A percentile compares a stretch with the other conserved stretches of the same genome.
Conservation (phyloP, 2,113 vertebrate species). For the Lonchura striata region DNA sequence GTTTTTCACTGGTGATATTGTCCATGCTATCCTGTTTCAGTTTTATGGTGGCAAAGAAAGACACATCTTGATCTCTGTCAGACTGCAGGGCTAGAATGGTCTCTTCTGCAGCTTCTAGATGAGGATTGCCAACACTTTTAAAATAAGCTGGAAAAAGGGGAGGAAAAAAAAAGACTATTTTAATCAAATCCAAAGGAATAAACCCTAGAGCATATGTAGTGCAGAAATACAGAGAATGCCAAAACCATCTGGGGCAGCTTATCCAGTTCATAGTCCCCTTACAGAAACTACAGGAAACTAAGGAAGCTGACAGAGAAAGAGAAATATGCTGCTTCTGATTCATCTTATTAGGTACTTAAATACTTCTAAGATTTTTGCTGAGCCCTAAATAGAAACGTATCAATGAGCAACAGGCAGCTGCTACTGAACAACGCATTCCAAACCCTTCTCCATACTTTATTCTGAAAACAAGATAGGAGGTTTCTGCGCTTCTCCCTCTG, state of each 20-base stretch:
- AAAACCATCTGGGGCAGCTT: not conserved
- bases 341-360: not conserved
- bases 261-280: not conserved
- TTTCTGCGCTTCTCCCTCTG: not conserved
- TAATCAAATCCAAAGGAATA: not conserved
- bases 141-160: slow-evolving; percentile 76
- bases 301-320: not conserved
- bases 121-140: slow-evolving; percentile 86
- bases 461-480: not conserved
- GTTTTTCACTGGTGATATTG: slow-evolving; percentile 62
- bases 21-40: slow-evolving; percentile 72
- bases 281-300: not conserved
- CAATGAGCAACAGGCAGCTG: not conserved
- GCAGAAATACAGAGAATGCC: not conserved
- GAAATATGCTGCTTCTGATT: not conserved
- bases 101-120: slow-evolving; percentile 86
- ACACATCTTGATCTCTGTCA: slow-evolving; percentile 87
- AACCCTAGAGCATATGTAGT: not conserved
- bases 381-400: not conserved
- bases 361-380: not conserved
- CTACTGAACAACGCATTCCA: not conserved
- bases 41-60: slow-evolving; percentile 85
- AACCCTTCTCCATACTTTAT: not conserved
- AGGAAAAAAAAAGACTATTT: slow-evolving; percentile 11
- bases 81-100: slow-evolving; percentile 82